These are phyloP conservation scores for Entomyzon cyanotis DNA, from an alignment of 2,113 vertebrate genomes.

Conservation along the genomic window DNA sequence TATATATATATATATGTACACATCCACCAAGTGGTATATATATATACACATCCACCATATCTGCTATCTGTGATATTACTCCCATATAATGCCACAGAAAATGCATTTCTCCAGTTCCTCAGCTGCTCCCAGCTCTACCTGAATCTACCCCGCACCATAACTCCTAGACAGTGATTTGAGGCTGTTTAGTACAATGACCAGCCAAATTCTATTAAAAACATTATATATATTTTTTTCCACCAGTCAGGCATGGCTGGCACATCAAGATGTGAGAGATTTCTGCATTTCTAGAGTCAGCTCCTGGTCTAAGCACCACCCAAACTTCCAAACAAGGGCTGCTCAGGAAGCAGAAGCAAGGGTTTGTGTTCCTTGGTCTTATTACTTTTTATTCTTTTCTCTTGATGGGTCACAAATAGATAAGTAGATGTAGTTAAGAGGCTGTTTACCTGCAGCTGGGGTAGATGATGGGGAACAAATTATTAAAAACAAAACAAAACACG, in stretches of 20 bases:
- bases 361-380: neutral
- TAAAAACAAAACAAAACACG: accelerated
- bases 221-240: neutral
- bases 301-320: neutral
- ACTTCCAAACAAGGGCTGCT: neutral
- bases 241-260: neutral
- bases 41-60: neutral
- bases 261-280: neutral
- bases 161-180: neutral
- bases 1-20: no score
- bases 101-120: neutral
- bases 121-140: neutral
- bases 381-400: neutral
- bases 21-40: no score
- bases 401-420: neutral
- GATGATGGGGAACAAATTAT: neutral
- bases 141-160: accelerated
- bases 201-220: neutral
- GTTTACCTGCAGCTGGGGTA: neutral
- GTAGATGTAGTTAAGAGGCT: neutral
- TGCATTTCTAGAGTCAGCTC: neutral
- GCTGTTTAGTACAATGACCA: neutral
- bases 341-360: neutral
- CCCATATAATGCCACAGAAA: neutral
- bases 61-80: neutral